phyloP scores from a whole-genome alignment of 2,113 vertebrate species.

The human region DNA sequence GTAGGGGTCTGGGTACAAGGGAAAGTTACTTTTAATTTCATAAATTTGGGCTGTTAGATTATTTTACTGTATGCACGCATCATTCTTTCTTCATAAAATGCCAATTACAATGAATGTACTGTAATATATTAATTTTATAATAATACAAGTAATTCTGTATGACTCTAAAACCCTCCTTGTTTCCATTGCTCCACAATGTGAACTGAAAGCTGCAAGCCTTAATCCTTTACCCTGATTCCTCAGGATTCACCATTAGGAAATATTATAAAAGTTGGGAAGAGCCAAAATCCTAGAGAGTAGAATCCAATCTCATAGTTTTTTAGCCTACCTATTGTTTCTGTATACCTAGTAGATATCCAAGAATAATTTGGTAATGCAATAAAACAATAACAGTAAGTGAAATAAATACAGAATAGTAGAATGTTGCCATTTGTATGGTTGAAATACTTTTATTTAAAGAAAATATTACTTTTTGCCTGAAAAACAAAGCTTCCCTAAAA shows the following conservation, averaged over 20 bases:
- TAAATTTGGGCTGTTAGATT: neutral
- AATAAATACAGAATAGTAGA: neutral
- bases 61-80: neutral
- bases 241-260: neutral
- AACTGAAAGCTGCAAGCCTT: neutral
- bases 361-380: neutral
- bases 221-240: neutral
- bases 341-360: neutral
- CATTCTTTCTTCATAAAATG: neutral
- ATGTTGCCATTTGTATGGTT: neutral
- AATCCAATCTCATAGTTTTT: neutral
- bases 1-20: neutral
- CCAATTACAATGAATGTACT: neutral
- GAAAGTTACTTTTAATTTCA: neutral
- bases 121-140: neutral
- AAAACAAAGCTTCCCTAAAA: slow-evolving; percentile 23
- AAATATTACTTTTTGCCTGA: neutral
- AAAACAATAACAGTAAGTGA: neutral
- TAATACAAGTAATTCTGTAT: neutral
- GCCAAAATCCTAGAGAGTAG: neutral
- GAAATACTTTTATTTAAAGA: neutral
- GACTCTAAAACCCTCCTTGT: neutral
- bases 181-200: neutral
- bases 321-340: neutral
- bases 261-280: neutral